Base-by-base conservation (phyloP, 2,797 vertebrate species). In the Rhodeus uyekii region DNA sequence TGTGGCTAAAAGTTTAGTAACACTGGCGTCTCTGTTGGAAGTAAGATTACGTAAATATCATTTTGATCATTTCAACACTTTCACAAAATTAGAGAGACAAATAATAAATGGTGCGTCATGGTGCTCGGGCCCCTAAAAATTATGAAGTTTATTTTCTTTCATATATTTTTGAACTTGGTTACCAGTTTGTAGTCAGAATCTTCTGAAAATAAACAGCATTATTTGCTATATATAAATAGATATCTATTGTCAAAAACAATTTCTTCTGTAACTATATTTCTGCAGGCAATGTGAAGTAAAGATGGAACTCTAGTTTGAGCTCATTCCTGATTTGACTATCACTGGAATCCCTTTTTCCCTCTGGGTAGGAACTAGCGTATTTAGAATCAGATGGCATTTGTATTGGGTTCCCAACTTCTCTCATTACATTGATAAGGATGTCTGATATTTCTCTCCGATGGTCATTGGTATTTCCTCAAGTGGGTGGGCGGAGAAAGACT, bases 241-340 rank as follows among this genome's bases (percentile, higher is more conserved):
- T 27, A 58, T 58, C 53, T 2, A 58, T 16, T 7, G 55, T 60
- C 13, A 60, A 29, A 60, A 60, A 60, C 24, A 29, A 10, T 58
- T 58, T 13, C 24, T 27, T 5, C n/a, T 27, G n/a, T 24, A 58
- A 58, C 13, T 58, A 1, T 13, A 2, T 58, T 58, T 58, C 10
- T 55, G n/a, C 53, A 58, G 2, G n/a, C 55, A 1, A 13, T 29
- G n/a, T 79, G 46, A 78, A 32, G 13, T 50, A 7, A 10, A 29
- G 67, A 8, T 3, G 2, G 5, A 63, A 58, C 19, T 27, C 32
- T 16, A 18, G 10, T 9, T 7, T 38, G 42, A 38, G 34, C 46
- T 64, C 38, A 53, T 55, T 65, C 27, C n/a, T 58, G 58, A 55
- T 85, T 81, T 85, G 79, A 72, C 46, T 76, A 61, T 81, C 44